These are phyloP conservation scores for Drosophila pectinifera DNA, from an alignment of 1,140 invertebrate genomes.

Conservation along the genomic window DNA sequence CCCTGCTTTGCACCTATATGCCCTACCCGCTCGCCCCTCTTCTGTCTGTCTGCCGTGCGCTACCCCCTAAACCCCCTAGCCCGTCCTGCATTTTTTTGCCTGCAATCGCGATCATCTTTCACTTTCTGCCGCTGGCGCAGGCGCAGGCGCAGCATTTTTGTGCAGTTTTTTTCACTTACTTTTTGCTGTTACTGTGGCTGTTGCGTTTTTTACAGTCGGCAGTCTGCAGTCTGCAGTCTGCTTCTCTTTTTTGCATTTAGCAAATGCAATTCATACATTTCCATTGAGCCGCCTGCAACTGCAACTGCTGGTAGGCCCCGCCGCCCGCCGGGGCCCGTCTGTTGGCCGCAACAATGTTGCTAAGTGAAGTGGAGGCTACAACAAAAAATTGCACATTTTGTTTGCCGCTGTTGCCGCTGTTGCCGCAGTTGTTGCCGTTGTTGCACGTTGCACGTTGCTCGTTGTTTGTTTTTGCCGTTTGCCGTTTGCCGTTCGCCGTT, in stretches of 20 bases:
- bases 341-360: slow-evolving; percentile 70
- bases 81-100: slow-evolving; percentile 7
- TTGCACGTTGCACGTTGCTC: slow-evolving; percentile 25
- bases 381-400: slow-evolving; percentile 26
- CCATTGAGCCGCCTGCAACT: slow-evolving; percentile 49
- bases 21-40: background rate
- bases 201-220: slow-evolving; percentile 53
- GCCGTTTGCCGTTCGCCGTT: slow-evolving; percentile 28
- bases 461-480: slow-evolving; percentile 30
- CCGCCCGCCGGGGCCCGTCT: slow-evolving; percentile 6
- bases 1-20: slow-evolving; percentile 30
- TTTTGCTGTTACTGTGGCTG: slow-evolving; percentile 14
- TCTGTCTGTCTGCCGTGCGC: too few relatives aligned
- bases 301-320: background rate
- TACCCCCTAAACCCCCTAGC: background rate
- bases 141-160: slow-evolving; percentile 43
- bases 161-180: slow-evolving; percentile 14
- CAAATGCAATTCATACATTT: slow-evolving; percentile 76
- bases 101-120: slow-evolving; percentile 70
- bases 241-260: slow-evolving; percentile 28
- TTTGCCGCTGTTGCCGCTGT: slow-evolving; percentile 18
- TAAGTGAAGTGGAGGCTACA: slow-evolving; percentile 49
- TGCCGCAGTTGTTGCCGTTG: slow-evolving; percentile 11
- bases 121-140: slow-evolving; percentile 66
- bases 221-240: slow-evolving; percentile 31